Percentiles rank a stretch among this genome's conserved stretches.
phyloP scores from a whole-genome alignment of 2,888 invertebrate species.

The Caenorhabditis sp. region DNA sequence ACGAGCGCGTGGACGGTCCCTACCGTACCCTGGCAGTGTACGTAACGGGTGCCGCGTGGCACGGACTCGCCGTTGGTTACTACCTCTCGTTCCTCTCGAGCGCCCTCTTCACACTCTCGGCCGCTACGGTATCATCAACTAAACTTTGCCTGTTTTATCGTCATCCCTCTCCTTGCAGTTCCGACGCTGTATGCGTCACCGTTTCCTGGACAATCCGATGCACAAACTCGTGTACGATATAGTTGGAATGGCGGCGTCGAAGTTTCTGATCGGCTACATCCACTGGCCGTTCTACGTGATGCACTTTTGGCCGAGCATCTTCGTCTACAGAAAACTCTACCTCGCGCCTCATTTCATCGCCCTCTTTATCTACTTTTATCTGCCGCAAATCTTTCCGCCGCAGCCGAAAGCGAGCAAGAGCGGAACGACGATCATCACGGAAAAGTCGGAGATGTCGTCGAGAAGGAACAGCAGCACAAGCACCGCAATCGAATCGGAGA shows the following conservation, averaged over 20 bases:
- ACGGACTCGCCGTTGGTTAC: slow-evolving; percentile 55
- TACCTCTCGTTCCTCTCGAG: slow-evolving; percentile 49
- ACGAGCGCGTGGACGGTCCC: slow-evolving; percentile 82
- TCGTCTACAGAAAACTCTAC: slow-evolving; percentile 83
- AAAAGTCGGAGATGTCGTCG: slow-evolving; percentile 6
- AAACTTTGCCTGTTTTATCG: not conserved
- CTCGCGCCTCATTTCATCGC: slow-evolving; percentile 80
- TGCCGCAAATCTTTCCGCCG: slow-evolving; percentile 77
- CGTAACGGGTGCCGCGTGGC: slow-evolving; percentile 53
- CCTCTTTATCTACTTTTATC: slow-evolving; percentile 78
- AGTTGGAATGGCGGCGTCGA: slow-evolving; percentile 87
- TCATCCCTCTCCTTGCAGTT: slow-evolving; percentile 82
- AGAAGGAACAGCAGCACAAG: not conserved
- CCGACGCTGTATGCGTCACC: slow-evolving; percentile 87
- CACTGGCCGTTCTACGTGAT: slow-evolving; percentile 92
- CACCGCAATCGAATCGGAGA: no score
- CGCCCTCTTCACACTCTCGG: slow-evolving; percentile 54
- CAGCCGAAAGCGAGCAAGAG: slow-evolving; percentile 20
- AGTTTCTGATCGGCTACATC: slow-evolving; percentile 88
- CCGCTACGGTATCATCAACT: slow-evolving; percentile 32
- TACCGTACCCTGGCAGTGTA: slow-evolving; percentile 54
- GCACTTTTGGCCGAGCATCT: slow-evolving; percentile 87
- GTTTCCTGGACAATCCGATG: slow-evolving; percentile 83
- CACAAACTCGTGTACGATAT: slow-evolving; percentile 88
- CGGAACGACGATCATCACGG: not conserved